Evolutionary conservation across 1,140 invertebrate species (phyloP), one percentile per base, ranked within the genome.

Genomic region (Scaptomyza hsui): DNA sequence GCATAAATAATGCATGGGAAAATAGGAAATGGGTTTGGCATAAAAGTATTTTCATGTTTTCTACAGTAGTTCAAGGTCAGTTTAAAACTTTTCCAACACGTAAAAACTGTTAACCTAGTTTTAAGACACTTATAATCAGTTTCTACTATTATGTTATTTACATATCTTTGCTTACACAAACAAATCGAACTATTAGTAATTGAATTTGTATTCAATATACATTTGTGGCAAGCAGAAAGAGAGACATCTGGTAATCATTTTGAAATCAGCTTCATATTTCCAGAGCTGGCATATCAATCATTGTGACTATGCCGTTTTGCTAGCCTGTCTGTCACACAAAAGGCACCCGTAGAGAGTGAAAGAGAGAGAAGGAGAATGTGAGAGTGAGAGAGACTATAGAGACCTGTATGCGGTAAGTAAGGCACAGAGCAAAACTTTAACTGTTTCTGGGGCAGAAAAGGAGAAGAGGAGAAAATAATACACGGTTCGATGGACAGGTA

Each of bases 281-380:
- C 44, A 49, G 18, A 18, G 42, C 24, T 55, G 52, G 71, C 76
- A 52, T 69, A 83, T 83, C 81, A 80, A 85, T 85, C 80, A 85
- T 76, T 70, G 51, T 67, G 61, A 59, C 73, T 57, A 57, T 49
- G 44, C 60, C 49, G 57, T 52, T 53, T 48, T 53, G 48, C 42
- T 41, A 21, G 52, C 21, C 47, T 71, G 52, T 52, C 52, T 65
- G 68, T 71, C 39, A 64, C 42, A 59, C 24, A 12, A 3, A n/a
- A n/a, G 13, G n/a, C n/a, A n/a, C n/a, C n/a, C n/a, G n/a, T n/a
- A n/a, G n/a, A 16, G 6, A 37, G 5, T 29, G 10, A 16, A 12
- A 69, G 18, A 47, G 41, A 16, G 21, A 44, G 12, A 37, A 24
- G 3, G 16, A 45, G 37, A 24, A 5, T 2, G 6, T 35, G 18